Conservation (phyloP, 2,113 vertebrate species). For the Ammodytes marinus region DNA sequence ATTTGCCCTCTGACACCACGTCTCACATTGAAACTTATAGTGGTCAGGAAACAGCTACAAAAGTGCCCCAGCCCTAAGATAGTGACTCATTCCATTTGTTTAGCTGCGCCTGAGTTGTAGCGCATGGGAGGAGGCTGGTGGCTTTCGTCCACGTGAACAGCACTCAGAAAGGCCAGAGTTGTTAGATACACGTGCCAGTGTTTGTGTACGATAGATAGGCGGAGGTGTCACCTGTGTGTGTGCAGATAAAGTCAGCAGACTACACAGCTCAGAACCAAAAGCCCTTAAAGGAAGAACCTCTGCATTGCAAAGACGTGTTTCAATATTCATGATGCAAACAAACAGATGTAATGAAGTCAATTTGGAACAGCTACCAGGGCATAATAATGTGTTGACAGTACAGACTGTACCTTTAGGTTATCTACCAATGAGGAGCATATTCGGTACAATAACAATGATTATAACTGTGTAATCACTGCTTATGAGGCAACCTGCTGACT, state of each 20-base stretch:
- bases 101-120: constrained; percentile 9
- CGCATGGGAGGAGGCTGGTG: constrained; percentile 24
- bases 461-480: neutral
- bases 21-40: neutral
- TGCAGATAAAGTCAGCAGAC: constrained; percentile 40
- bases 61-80: neutral
- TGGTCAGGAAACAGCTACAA: constrained; percentile 1
- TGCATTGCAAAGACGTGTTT: neutral
- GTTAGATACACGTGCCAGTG: constrained; percentile 49
- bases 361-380: neutral
- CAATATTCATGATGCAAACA: neutral
- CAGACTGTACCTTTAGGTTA: neutral
- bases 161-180: constrained; percentile 35
- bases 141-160: constrained; percentile 41
- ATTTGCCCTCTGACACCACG: neutral
- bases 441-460: neutral
- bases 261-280: constrained; percentile 8
- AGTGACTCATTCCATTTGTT: constrained; percentile 28
- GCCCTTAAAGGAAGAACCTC: neutral
- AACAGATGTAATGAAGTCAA: neutral
- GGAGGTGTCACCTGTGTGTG: constrained; percentile 53
- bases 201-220: constrained; percentile 69
- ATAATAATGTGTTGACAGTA: neutral
- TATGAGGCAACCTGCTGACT: neutral
- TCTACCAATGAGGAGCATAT: neutral